A percentile compares a stretch with the other conserved stretches of the same genome.
Evolutionary conservation across 2,113 vertebrate species (phyloP).

Genomic region (Aix galericulata): DNA sequence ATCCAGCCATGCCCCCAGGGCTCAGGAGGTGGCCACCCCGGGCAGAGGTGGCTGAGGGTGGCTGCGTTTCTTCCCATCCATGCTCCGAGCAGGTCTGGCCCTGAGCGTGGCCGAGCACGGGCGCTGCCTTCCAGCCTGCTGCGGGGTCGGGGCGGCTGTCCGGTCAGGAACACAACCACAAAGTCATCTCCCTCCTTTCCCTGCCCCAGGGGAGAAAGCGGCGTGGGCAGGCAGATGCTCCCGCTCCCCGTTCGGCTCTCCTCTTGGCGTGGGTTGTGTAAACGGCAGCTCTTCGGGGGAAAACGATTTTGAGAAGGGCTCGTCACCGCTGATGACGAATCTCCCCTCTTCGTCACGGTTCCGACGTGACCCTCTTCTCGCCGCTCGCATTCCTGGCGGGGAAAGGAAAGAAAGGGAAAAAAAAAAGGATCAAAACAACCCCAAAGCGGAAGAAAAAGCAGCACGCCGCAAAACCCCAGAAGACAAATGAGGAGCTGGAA

Average conservation of each 20-base stretch:
- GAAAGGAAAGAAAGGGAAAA: no score
- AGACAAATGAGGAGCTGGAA: constrained; percentile 36
- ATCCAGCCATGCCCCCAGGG: accelerated
- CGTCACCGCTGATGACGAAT: background rate
- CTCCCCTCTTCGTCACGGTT: background rate
- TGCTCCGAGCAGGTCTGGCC: background rate
- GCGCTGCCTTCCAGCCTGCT: accelerated
- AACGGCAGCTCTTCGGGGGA: background rate
- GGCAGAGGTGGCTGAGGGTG: accelerated
- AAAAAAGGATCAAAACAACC: background rate
- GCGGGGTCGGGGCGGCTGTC: accelerated
- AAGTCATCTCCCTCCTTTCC: background rate
- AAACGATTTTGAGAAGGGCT: background rate
- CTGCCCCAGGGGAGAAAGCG: background rate
- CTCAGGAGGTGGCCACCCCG: accelerated
- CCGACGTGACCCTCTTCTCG: background rate
- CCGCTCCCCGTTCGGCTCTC: background rate
- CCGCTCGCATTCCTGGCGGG: background rate
- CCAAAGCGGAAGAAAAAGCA: background rate
- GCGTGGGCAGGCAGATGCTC: background rate
- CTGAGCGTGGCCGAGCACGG: accelerated
- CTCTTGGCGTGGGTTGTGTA: background rate
- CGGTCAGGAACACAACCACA: accelerated
- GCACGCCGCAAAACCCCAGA: background rate
- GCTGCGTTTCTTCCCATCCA: background rate